Base-by-base conservation (phyloP, 2,113 vertebrate genomes). In the Planiliza haematocheilus region DNA sequence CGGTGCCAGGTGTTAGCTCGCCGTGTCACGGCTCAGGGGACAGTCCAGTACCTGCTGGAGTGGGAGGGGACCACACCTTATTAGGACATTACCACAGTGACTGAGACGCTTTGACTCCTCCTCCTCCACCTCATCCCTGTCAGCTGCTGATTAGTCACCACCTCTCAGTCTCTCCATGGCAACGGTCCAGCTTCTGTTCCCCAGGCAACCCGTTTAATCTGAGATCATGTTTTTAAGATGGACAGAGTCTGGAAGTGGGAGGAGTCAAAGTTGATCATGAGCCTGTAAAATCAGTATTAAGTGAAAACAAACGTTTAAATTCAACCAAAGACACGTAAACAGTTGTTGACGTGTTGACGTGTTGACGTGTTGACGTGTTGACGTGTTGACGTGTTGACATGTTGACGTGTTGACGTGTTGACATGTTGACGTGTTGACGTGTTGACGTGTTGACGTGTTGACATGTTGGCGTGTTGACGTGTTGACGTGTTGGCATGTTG, bases 21-120 rank as follows among this genome's bases (percentile, higher is more conserved):
- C 4, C 88, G 97, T 34, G 92, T 97, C 90, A 97, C 96, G 0
- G 93, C 94, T 0, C 95, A 97, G 79, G 97, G 97, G 17, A 95
- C 95, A 48, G 96, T 97, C 45, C 97, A 99, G 91, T 99, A 99
- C 88, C 92, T 99, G 80, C 92, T 98, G 85, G 95, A 99, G 91
- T 98, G 97, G 97, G 97, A 98, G 86, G 96, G 97, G 55, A 94
- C 95, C 0, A 96, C 97, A 3, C 96, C 97, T 0, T 99, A 96
- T 87, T 98, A 88, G 77, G 45, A 51, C 2, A 0, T 52, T 16
- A 34, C 20, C 13, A 36, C 17, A 14, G 37, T 20, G 3, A 39
- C 62, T 24, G 53, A 58, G 20, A 50, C 1, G 68, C 68, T 82
- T 41, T 63, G 79, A 70, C 58, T 76, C 53, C 20, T 64, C 12